Evolutionary conservation across 2,888 invertebrate genomes (phyloP).

Genomic region (Drosophila anomalata): DNA sequence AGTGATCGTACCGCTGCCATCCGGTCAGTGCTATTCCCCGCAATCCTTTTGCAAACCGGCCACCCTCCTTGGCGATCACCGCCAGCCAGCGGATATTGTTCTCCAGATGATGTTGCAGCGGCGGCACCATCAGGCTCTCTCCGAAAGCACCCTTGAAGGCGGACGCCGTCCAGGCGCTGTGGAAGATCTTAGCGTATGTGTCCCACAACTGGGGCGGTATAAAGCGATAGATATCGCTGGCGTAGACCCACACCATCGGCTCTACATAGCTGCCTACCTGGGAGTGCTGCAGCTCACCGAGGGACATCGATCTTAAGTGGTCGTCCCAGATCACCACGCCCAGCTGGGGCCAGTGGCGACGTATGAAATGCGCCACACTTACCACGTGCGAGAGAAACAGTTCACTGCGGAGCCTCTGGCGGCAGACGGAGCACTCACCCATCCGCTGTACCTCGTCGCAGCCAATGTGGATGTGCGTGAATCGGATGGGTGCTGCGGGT

Average conservation of each 20-base stretch:
- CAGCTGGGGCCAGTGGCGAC: slow-evolving; percentile 86
- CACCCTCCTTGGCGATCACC: slow-evolving; percentile 86
- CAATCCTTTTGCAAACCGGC: slow-evolving; percentile 83
- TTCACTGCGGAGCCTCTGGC: slow-evolving; percentile 84
- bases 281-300: slow-evolving; percentile 86
- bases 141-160: slow-evolving; percentile 92
- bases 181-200: slow-evolving; percentile 88
- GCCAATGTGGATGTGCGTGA: slow-evolving; percentile 88
- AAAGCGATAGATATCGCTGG: slow-evolving; percentile 88
- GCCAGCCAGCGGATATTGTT: slow-evolving; percentile 89
- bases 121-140: slow-evolving; percentile 88
- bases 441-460: slow-evolving; percentile 90
- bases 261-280: slow-evolving; percentile 88
- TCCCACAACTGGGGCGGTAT: slow-evolving; percentile 87
- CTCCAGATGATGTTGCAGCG: slow-evolving; percentile 88
- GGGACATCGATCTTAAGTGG: slow-evolving; percentile 88
- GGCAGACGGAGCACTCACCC: slow-evolving; percentile 88
- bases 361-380: slow-evolving; percentile 86
- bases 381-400: slow-evolving; percentile 88
- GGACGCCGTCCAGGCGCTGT: slow-evolving; percentile 89
- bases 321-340: slow-evolving; percentile 92
- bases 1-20: slow-evolving; percentile 87
- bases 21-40: slow-evolving; percentile 83
- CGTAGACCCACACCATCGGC: slow-evolving; percentile 93
- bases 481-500: slow-evolving; percentile 64